Percentiles rank a stretch among this genome's conserved stretches.
Conservation (phyloP, 2,113 vertebrate species). For the Cranoglanis bouderius region DNA sequence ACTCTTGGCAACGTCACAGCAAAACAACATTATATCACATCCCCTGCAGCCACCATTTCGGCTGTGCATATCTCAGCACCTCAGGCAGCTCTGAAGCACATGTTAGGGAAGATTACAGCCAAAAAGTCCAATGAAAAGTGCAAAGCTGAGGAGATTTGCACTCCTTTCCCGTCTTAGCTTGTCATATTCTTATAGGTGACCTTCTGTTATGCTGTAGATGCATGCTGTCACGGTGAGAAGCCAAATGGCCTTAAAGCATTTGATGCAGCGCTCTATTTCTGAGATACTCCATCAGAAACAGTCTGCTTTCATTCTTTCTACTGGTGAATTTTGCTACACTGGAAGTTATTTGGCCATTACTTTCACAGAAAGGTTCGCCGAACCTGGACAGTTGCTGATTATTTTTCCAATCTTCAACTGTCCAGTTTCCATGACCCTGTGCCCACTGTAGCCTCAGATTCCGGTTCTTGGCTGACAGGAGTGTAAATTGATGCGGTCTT, state of each 20-base stretch:
- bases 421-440: neutral
- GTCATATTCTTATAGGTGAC: conserved; percentile 3
- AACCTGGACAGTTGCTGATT: neutral
- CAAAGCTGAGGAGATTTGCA: conserved; percentile 6
- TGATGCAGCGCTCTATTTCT: neutral
- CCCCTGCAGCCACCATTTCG: neutral
- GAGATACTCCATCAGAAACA: neutral
- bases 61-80: neutral
- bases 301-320: neutral
- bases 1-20: neutral
- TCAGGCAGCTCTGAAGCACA: conserved; percentile 1
- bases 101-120: conserved; percentile 7
- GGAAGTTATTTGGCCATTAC: neutral
- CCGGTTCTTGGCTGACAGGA: neutral
- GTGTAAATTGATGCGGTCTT: neutral
- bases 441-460: neutral
- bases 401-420: neutral
- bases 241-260: neutral
- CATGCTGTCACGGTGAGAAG: neutral
- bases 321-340: neutral
- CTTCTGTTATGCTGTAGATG: neutral
- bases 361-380: neutral
- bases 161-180: neutral
- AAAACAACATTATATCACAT: neutral
- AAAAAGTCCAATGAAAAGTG: neutral